Evolutionary conservation across 2,888 invertebrate genomes (phyloP).

Genomic region (Drosophila kanekoi): DNA sequence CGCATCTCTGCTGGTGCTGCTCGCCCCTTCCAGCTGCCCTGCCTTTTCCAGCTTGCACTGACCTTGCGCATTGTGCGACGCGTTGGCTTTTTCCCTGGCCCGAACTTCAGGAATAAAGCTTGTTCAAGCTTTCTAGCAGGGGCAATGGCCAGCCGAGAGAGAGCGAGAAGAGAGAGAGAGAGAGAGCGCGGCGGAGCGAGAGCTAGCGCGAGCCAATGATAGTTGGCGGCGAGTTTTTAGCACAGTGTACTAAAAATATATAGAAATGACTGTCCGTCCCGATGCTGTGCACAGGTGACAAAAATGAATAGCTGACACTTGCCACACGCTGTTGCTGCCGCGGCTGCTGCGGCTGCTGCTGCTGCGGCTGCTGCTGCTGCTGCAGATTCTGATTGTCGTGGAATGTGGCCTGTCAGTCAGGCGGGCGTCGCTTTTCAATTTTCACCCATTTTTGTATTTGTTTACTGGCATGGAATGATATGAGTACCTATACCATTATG

Average conservation of each 20-base stretch:
- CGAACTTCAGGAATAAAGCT: constrained; percentile 80
- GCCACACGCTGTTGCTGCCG: constrained; percentile 32
- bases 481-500: constrained; percentile 46
- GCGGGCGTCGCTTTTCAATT: constrained; percentile 52
- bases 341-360: constrained; percentile 11
- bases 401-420: constrained; percentile 29
- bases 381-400: constrained; percentile 44
- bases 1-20: not conserved
- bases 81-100: constrained; percentile 61
- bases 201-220: not conserved
- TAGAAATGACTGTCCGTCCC: constrained; percentile 9
- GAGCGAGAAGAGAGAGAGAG: not conserved
- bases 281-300: constrained; percentile 59
- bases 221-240: constrained; percentile 37
- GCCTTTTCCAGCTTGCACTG: constrained; percentile 77
- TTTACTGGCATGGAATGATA: constrained; percentile 72
- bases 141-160: constrained; percentile 43
- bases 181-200: not conserved
- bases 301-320: constrained; percentile 61
- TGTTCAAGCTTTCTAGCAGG: constrained; percentile 58
- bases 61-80: constrained; percentile 75
- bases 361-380: constrained; percentile 11
- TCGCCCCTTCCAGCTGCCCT: constrained; percentile 51
- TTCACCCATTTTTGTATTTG: constrained; percentile 63
- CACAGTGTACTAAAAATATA: constrained; percentile 37